These are phyloP conservation scores for Tenthredo livida DNA, from an alignment of 2,888 invertebrate genomes.

Conservation along the genomic window DNA sequence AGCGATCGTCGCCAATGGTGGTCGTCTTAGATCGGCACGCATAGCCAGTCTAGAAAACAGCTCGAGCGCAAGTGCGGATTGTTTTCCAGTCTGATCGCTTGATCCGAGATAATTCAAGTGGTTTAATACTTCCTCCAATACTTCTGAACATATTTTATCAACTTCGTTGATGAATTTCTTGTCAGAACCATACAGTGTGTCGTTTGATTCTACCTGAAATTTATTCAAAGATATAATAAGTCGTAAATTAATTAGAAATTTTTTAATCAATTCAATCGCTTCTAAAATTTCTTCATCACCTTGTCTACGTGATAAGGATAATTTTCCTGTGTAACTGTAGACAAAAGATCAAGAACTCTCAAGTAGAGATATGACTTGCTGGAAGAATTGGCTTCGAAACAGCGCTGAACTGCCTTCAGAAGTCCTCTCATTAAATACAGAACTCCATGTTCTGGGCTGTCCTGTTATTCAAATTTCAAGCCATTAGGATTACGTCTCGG, in stretches of 20 bases:
- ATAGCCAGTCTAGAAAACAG: conserved; percentile 85
- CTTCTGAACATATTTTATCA: conserved; percentile 86
- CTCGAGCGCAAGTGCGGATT: conserved; percentile 87
- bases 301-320: conserved; percentile 93
- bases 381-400: conserved; percentile 85
- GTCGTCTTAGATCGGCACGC: conserved; percentile 83
- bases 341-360: conserved; percentile 88
- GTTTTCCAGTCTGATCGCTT: conserved; percentile 83
- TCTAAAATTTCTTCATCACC: conserved; percentile 61
- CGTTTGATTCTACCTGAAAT: conserved; percentile 93
- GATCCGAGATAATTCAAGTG: conserved; percentile 83
- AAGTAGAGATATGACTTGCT: conserved; percentile 86
- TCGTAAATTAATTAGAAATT: conserved; percentile 47
- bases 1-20: conserved; percentile 85
- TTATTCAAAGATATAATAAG: conserved; percentile 48
- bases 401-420: conserved; percentile 88
- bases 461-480: conserved; percentile 79
- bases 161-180: conserved; percentile 91
- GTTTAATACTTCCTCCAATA: conserved; percentile 89
- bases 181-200: conserved; percentile 94
- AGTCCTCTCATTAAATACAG: conserved; percentile 90
- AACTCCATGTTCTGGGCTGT: conserved; percentile 93
- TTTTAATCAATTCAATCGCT: conserved; percentile 20
- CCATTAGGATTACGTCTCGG: conserved; percentile 52
- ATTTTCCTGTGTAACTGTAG: conserved; percentile 88